Conservation (phyloP, 2,797 vertebrate species). For the Channallabes apus region DNA sequence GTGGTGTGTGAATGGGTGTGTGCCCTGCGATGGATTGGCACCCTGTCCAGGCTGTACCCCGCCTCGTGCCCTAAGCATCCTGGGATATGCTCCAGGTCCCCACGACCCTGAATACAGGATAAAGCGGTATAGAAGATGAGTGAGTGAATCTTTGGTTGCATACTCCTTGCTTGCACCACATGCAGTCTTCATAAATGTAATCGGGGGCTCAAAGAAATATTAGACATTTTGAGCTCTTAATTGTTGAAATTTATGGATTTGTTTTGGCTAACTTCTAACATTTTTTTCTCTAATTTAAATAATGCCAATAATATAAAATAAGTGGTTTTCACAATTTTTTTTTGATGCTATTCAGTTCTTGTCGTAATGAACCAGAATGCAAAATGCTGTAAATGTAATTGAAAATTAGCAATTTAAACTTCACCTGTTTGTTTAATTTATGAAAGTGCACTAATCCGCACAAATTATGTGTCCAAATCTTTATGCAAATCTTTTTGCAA, state of each 20-base stretch:
- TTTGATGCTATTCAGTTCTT: background rate
- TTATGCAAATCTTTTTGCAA: too few relatives aligned
- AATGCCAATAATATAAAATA: background rate
- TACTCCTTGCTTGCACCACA: background rate
- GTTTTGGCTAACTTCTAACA: background rate
- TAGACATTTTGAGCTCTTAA: background rate
- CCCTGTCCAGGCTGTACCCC: too few relatives aligned
- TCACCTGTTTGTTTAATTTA: background rate
- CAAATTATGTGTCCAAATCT: background rate
- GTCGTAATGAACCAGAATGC: background rate
- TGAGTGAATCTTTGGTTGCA: too few relatives aligned
- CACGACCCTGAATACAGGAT: too few relatives aligned
- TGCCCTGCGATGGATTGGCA: too few relatives aligned
- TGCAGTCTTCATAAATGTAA: background rate
- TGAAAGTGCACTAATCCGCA: background rate
- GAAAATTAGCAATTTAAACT: background rate
- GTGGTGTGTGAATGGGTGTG: too few relatives aligned
- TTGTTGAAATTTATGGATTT: background rate
- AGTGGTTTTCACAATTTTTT: background rate
- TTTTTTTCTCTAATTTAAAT: background rate
- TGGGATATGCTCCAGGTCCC: too few relatives aligned
- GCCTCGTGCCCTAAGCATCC: too few relatives aligned
- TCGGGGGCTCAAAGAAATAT: background rate
- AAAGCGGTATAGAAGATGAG: too few relatives aligned
- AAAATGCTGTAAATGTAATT: background rate